Conservation (phyloP, 2,888 invertebrate species). For the Spodoptera picta region DNA sequence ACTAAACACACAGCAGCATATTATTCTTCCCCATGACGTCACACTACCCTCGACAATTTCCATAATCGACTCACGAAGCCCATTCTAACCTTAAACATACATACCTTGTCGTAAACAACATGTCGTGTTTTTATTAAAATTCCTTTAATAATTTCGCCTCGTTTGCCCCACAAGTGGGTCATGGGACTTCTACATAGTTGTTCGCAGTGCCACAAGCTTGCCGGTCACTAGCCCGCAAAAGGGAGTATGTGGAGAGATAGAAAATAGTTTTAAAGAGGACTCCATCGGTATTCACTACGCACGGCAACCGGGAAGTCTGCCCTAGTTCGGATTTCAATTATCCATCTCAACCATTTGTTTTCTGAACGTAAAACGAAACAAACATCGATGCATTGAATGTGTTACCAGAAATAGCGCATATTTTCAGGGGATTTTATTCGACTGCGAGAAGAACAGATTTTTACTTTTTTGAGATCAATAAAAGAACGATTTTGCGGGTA, state of each 20-base stretch:
- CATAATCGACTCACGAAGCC: conserved; percentile 55
- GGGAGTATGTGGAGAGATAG: conserved; percentile 63
- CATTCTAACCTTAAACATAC: conserved; percentile 45
- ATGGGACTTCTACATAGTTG: conserved; percentile 68
- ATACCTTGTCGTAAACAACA: conserved; percentile 54
- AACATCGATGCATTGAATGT: conserved; percentile 46
- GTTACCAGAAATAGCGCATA: conserved; percentile 48
- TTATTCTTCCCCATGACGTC: conserved; percentile 53
- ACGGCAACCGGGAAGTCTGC: conserved; percentile 55
- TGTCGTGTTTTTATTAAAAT: conserved; percentile 66
- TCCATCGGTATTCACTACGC: conserved; percentile 70
- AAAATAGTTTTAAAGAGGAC: conserved; percentile 73
- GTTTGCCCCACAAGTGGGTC: conserved; percentile 57
- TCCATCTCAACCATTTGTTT: conserved; percentile 65
- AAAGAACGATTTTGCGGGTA: conserved; percentile 6
- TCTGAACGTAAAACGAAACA: conserved; percentile 61
- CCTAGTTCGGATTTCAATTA: conserved; percentile 75
- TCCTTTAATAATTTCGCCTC: conserved; percentile 62
- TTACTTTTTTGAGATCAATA: conserved; percentile 14
- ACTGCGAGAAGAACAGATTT: conserved; percentile 26
- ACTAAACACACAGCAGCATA: conserved; percentile 31
- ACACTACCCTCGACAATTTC: conserved; percentile 45
- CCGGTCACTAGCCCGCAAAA: conserved; percentile 60
- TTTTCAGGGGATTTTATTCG: conserved; percentile 50
- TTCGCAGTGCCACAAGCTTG: conserved; percentile 43